Base-by-base conservation (phyloP, 2,113 vertebrate genomes). In the Psammodynastes pulverulentus region DNA sequence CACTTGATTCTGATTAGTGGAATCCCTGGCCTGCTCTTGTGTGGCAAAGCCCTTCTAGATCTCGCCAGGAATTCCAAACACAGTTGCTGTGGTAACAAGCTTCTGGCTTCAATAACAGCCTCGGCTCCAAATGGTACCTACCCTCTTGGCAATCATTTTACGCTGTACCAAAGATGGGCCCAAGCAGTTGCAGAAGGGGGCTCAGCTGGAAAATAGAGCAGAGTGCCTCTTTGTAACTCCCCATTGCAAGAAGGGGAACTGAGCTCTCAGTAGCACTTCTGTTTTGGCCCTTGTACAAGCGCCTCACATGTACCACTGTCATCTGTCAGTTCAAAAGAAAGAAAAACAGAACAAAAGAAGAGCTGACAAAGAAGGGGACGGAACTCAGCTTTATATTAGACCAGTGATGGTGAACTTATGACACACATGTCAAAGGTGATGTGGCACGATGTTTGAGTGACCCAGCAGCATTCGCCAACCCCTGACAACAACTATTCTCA, bases 61-160 rank as follows among this genome's bases (percentile, higher is more conserved):
- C 15, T 88, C 8, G 54, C 23, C 84, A 9, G 92, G 86, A 88
- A 45, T 4, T 51, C 9, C 58, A 10, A 2, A 23, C 19, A 49
- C 5, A 2, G 86, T 94, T 96, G 89, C 95, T 93, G 92, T 93
- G 91, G 85, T 90, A 95, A 95, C 92, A 51, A 49, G 46, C 93
- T 84, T 46, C 56, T 89, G 86, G 49, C 46, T 24, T 89, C 45
- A 86, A 34, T 46, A 87, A 56, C 51, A 46, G 29, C 72, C 19
- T 17, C 34, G 34, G 39, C 39, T 26, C 2, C 39, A 0, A 3
- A 34, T 85, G 2, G 9, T 17, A 39, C 51, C 56, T 17, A 39
- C 51, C 56, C 24, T 39, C 34, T 72, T 49, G 43, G 89, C 84
- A 84, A 39, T 62, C 34, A 0, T 87, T 84, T 15, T 56, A 24